Evolutionary conservation across 2,888 invertebrate species (phyloP).

Genomic region (Andrena hattorfiana): DNA sequence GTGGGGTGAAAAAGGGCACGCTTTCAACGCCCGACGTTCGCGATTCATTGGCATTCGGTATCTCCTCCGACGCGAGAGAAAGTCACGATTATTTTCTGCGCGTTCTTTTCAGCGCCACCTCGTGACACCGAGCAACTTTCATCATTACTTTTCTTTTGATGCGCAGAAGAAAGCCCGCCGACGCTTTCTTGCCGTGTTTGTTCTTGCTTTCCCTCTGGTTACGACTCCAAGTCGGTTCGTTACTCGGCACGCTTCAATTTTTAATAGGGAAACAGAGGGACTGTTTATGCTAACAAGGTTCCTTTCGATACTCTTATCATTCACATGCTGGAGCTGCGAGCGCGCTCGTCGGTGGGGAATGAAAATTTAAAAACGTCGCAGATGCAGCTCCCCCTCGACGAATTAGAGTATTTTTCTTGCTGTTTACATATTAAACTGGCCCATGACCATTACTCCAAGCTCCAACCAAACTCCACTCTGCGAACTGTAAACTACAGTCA

Average conservation of each 20-base stretch:
- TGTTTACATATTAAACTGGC: constrained; percentile 1
- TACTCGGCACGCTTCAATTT: not conserved
- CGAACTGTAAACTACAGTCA: constrained; percentile 3
- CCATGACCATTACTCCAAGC: not conserved
- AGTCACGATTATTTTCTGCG: constrained; percentile 42
- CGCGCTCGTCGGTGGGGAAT: not conserved
- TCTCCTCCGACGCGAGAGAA: constrained; percentile 30
- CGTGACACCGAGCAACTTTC: constrained; percentile 41
- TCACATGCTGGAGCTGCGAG: too few relatives aligned
- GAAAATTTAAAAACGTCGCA: not conserved
- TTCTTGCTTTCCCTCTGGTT: constrained; percentile 21
- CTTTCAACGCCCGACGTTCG: constrained; percentile 18
- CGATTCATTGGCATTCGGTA: constrained; percentile 36
- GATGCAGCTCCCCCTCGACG: not conserved
- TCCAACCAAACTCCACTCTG: not conserved
- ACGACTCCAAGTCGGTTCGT: not conserved
- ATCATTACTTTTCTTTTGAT: constrained; percentile 66
- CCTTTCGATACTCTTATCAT: not conserved
- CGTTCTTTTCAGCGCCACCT: constrained; percentile 6
- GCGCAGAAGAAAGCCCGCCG: constrained; percentile 13
- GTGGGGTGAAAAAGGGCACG: not conserved
- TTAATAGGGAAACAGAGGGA: not conserved
- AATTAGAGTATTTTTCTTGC: not conserved
- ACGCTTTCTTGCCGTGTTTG: constrained; percentile 28
- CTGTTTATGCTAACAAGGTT: not conserved